phyloP scores from a whole-genome alignment of 2,797 vertebrate genomes.

The Notolabrus celidotus region DNA sequence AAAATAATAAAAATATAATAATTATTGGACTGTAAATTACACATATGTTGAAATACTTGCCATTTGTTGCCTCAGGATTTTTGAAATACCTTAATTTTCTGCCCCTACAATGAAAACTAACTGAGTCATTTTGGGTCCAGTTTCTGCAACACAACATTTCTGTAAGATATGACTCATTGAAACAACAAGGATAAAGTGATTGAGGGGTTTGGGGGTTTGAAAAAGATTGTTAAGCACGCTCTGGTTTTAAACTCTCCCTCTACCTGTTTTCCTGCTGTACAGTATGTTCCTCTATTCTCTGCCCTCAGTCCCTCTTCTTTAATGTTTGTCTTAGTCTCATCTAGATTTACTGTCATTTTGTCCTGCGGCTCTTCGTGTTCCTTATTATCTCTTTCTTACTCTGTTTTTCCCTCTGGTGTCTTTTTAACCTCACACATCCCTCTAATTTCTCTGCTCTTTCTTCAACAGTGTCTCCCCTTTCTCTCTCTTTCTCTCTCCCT shows the following conservation, averaged over 20 bases:
- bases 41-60: no score
- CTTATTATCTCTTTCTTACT: constrained; percentile 54
- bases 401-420: constrained; percentile 51
- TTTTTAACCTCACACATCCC: constrained; percentile 55
- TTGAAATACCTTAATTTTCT: no score
- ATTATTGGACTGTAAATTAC: no score
- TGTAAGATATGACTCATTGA: not conserved
- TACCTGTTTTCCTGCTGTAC: constrained; percentile 1
- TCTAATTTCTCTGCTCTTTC: constrained; percentile 52
- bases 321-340: constrained; percentile 64
- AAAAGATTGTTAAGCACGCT: constrained; percentile 15
- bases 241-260: constrained; percentile 20
- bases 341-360: constrained; percentile 50
- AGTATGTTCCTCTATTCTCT: constrained; percentile 33
- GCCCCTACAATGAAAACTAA: not conserved
- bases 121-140: constrained; percentile 4
- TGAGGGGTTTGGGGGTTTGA: not conserved
- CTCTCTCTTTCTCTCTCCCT: constrained; percentile 9
- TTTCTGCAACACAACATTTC: not conserved
- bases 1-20: no score
- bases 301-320: constrained; percentile 34
- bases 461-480: constrained; percentile 19
- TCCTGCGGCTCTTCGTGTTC: constrained; percentile 57
- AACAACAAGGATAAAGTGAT: not conserved
- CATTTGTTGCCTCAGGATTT: no score